These are phyloP conservation scores for Danio jaintianensis DNA, from an alignment of 2,797 vertebrate species.

Conservation along the genomic window DNA sequence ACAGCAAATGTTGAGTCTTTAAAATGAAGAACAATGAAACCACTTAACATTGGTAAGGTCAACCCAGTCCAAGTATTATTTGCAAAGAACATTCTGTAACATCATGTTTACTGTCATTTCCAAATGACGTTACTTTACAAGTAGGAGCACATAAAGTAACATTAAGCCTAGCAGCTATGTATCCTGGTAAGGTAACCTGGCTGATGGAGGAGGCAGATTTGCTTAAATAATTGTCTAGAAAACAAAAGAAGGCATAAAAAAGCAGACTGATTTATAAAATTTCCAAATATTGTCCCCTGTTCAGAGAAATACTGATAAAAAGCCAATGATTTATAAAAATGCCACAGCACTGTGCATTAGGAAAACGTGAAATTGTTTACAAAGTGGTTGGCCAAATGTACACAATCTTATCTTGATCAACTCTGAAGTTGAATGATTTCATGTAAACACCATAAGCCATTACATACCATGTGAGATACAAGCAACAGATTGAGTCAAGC, in stretches of 20 bases:
- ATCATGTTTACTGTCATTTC: neutral
- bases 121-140: neutral
- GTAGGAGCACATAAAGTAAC: neutral
- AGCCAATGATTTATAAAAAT: too few relatives aligned
- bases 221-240: neutral
- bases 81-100: neutral
- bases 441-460: conserved; percentile 1
- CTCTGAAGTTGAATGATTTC: neutral
- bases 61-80: neutral
- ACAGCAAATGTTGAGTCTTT: neutral
- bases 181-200: neutral
- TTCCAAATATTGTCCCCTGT: neutral
- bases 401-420: conserved; percentile 7
- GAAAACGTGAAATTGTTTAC: neutral
- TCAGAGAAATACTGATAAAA: neutral
- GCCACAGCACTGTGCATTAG: neutral
- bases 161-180: neutral
- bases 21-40: neutral
- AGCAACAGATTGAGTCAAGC: neutral
- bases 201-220: neutral
- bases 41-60: neutral
- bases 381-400: neutral
- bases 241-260: neutral
- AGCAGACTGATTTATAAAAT: neutral
- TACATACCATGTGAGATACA: conserved; percentile 1